Evolutionary conservation across 2,113 vertebrate genomes (phyloP), one percentile per base, ranked within the genome.

Genomic region (Xenopus laevis): DNA sequence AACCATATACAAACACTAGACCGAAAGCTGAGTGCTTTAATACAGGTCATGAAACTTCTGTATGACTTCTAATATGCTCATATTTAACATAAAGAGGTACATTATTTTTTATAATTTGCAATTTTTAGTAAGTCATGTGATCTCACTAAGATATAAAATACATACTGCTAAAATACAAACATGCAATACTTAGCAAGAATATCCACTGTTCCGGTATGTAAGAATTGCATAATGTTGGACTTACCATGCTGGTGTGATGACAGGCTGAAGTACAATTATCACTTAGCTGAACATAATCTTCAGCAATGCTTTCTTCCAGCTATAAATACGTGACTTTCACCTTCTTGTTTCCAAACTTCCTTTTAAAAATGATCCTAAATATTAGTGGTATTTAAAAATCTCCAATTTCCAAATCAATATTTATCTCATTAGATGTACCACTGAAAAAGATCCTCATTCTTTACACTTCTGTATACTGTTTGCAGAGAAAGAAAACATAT

Each of bases 271-370:
- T 60, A 60, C 58, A 60, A 60, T 60, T 60, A 60, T 23, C 10
- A 60, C 58, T 21, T 23, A 10, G 58, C 18, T 60, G 58, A 60
- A 60, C 18, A 60, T 60, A 60, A 60, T 60, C 58, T 60, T 20
- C 9, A 60, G 58, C 21, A 60, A 60, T 60, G n/a, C 58, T 60
- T 5, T 60, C 58, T 20, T 60, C 9, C 21, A 60, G 58, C 20
- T 60, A 60, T 60, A 60, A 60, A 60, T 60, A 60, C 58, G 7
- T 23, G 18, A 60, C 58, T n/a, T 57, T 57, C 53, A 57, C n/a
- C 53, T 60, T 21, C 58, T 21, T 60, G 58, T 21, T 60, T 21
- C 58, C 58, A 21, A 60, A 60, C 18, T 21, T 11, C 58, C 20
- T 60, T 60, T 60, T 60, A n/a, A 57, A 57, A 57, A n/a, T 15